Conservation (phyloP, 1,140 invertebrate species). For the Apolygus lucorum region DNA sequence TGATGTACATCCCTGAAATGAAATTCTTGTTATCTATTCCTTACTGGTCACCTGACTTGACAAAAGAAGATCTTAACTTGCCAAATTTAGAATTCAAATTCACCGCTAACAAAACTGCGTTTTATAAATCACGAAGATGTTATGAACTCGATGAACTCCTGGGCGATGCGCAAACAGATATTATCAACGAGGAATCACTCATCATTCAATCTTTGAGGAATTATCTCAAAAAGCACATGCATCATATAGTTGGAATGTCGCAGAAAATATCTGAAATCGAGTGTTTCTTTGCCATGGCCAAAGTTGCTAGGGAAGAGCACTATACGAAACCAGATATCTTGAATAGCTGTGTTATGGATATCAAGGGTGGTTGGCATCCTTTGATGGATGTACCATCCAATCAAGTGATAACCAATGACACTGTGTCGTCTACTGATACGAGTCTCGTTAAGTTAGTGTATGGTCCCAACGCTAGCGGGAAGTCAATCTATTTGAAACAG, state of each 20-base stretch:
- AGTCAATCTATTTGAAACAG: constrained; percentile 70
- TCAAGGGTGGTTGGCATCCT: constrained; percentile 68
- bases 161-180: constrained; percentile 65
- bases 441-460: constrained; percentile 67
- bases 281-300: constrained; percentile 38
- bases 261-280: constrained; percentile 61
- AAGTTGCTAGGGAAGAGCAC: constrained; percentile 25
- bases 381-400: constrained; percentile 57
- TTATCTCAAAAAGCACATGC: constrained; percentile 52
- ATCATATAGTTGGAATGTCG: constrained; percentile 50
- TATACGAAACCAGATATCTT: constrained; percentile 18
- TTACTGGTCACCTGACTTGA: constrained; percentile 47
- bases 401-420: constrained; percentile 66
- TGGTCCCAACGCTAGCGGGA: constrained; percentile 85
- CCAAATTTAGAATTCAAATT: constrained; percentile 54
- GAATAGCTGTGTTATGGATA: constrained; percentile 45
- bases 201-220: constrained; percentile 61
- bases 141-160: constrained; percentile 63
- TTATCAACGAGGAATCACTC: constrained; percentile 62
- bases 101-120: constrained; percentile 52
- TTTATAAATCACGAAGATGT: constrained; percentile 66
- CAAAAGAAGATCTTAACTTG: constrained; percentile 45
- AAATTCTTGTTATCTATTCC: constrained; percentile 66
- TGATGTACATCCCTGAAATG: constrained; percentile 71
- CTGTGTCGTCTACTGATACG: constrained; percentile 44